Evolutionary conservation across 2,113 vertebrate species (phyloP), one percentile per base, ranked within the genome.

Genomic region (Erythrolamprus reginae): DNA sequence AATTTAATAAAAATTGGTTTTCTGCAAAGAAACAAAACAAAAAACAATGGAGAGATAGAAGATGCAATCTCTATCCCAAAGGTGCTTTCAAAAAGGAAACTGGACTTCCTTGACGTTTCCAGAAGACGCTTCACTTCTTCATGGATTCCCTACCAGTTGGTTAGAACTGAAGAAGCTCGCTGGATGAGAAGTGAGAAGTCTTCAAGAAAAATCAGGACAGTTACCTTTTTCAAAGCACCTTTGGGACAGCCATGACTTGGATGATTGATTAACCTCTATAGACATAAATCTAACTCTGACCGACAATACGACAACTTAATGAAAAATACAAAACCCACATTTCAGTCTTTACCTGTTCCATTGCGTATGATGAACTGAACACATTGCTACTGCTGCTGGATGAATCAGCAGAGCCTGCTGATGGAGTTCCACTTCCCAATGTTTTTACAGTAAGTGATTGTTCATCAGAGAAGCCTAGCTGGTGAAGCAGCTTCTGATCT

Each of bases 401-500:
- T 58, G 98, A 98, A 92, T 99, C 99, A 13, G 98, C 98, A 0
- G 99, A 99, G 96, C 98, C 98, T 91, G 98, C 98, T 0, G 99
- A 99, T 0, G 99, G 99, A 2, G 99, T 99, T 5, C 99, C 99
- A 0, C 98, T 99, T 92, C 99, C 98, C 0, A 98, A 98, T 3
- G 98, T 99, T 96, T 99, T 99, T 58, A 99, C 98, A 0, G 99
- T 99, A 53, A 99, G 98, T 58, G 97, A 96, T 95, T 99, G 99
- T 48, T 99, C 99, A 90, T 99, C 99, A 24, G 97, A 98, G 95
- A 99, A 99, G 47, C 98, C 98, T 93, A 99, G 96, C 82, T 99
- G 99, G 94, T 99, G 99, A 87, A 99, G 98, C 15, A 99, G 97
- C 95, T 99, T 99, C 96, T 99, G 99, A 96, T 99, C 99, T 95